These are phyloP conservation scores for Podarcis muralis DNA, from an alignment of 2,113 vertebrate species.

Conservation along the genomic window DNA sequence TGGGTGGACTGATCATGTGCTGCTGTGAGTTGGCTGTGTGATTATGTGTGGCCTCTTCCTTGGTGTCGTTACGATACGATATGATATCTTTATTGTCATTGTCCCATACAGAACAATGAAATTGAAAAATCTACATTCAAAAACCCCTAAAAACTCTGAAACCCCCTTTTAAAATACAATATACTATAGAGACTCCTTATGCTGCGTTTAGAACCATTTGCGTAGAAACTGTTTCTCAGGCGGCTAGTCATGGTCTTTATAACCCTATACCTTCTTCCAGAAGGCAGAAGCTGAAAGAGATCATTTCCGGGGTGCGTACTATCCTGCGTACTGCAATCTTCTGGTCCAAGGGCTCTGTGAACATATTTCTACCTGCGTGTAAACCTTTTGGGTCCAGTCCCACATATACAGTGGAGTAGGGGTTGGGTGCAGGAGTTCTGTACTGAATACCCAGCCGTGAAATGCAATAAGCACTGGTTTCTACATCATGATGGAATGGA, in stretches of 20 bases:
- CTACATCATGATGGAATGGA: background rate
- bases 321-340: background rate
- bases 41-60: background rate
- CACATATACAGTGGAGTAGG: background rate
- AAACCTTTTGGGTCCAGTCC: background rate
- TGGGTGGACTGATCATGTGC: background rate
- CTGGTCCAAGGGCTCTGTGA: background rate
- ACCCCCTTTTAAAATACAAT: too few species aligned
- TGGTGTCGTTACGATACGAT: background rate
- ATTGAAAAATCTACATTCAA: too few species aligned
- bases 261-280: too few species aligned
- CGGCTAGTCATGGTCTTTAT: too few species aligned
- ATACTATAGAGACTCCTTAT: too few species aligned
- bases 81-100: too few species aligned
- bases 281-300: too few species aligned
- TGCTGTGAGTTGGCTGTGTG: slow-evolving; percentile 6
- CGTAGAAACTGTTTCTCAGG: too few species aligned
- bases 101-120: too few species aligned
- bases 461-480: background rate
- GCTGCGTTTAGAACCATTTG: too few species aligned
- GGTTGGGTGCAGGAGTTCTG: background rate
- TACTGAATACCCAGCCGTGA: background rate
- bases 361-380: background rate
- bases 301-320: too few species aligned
- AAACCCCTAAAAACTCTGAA: too few species aligned